Evolutionary conservation across 1,140 invertebrate genomes (phyloP), one percentile per base, ranked within the genome.

Genomic region (Bombus picipes): DNA sequence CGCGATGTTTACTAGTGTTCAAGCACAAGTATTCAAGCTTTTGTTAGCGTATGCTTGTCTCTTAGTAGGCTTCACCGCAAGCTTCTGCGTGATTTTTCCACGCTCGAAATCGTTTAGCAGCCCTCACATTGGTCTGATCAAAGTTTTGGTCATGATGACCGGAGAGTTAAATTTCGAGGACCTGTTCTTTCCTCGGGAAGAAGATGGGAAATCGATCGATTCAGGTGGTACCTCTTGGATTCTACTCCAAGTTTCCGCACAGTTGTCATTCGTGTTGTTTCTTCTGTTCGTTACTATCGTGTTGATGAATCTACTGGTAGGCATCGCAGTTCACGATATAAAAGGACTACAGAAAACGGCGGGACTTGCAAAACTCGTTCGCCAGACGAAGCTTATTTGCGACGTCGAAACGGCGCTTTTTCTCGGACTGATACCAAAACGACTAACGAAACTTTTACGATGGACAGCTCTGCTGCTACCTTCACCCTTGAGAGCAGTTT

Each of bases 131-230:
- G 97, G 97, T 34, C 96, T 98, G 62, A 97, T 98, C 59, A 98
- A 98, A 10, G 97, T 98, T 0, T 93, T 98, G 66, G 98, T 98
- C 0, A 98, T 98, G 97, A 98, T 98, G 98, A 98, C 98, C 4
- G 98, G 98, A 0, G 98, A 98, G 93, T 94, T 98, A 76, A 97
- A 97, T 89, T 95, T 97, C 59, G 97, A 97, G 80, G 94, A 97
- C 32, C 92, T 97, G 6, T 96, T 97, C 39, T 96, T 97, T 78
- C 89, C 93, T 0, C 83, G 79, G 0, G 96, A 96, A 83, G 96
- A 97, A 2, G 96, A 96, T 9, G 96, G 96, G 57, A 96, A 96
- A 92, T 95, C 96, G 9, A 96, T 96, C 9, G 93, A 87, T 57
- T 89, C 90, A 0, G 88, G 91, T 0, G 91, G 92, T 0, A 92